Percentiles rank a stretch among this genome's conserved stretches.
These are phyloP conservation scores for Meloidogyne chitwoodi DNA, from an alignment of 1,140 invertebrate genomes.

Conservation along the genomic window DNA sequence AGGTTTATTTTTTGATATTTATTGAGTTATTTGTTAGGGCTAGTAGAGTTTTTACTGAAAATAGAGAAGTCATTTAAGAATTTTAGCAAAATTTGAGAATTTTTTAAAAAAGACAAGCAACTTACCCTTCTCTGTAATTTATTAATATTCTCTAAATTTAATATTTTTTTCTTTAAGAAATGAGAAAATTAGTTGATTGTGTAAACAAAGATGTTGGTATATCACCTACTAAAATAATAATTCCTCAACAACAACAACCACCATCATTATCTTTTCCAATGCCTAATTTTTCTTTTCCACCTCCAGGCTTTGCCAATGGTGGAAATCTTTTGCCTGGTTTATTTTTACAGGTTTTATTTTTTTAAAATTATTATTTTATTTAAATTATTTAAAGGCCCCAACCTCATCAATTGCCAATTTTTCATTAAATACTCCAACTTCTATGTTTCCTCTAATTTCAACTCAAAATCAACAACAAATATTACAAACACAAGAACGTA, in stretches of 20 bases:
- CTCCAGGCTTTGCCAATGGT: slow-evolving; percentile 6
- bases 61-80: no score
- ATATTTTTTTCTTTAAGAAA: background rate
- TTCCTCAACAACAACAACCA: background rate
- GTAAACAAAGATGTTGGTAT: background rate
- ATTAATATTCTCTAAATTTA: no score
- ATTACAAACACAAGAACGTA: background rate
- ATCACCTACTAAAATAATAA: background rate
- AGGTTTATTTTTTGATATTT: background rate
- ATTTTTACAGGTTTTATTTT: background rate
- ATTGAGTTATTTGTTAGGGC: no score
- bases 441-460: background rate
- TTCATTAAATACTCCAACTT: background rate
- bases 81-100: no score
- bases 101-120: no score
- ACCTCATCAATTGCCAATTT: background rate
- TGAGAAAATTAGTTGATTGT: background rate
- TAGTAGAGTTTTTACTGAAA: no score
- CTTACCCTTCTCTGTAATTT: no score
- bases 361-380: background rate
- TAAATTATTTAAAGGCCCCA: background rate
- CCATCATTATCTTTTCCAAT: slow-evolving; percentile 5
- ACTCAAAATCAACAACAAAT: background rate
- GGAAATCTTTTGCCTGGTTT: background rate
- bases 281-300: slow-evolving; percentile 30